Base-by-base conservation (phyloP, 2,797 vertebrate species). In the Chlorospingus flavigularis region DNA sequence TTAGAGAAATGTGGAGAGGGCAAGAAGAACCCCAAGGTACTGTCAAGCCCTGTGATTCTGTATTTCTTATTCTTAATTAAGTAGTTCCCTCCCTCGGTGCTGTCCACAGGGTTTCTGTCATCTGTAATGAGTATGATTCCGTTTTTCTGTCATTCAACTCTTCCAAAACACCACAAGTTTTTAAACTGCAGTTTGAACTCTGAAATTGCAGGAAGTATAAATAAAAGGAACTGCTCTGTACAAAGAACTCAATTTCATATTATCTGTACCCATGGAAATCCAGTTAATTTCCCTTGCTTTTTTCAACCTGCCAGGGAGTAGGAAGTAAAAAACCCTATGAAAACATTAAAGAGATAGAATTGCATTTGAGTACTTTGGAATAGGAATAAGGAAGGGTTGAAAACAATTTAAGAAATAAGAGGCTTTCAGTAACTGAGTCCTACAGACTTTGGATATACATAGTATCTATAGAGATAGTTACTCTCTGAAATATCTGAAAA, bases 31-130 rank as follows among this genome's bases (percentile, higher is more conserved):
- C 66, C 57, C 1, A 4, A 82, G 53, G 78, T 82, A 42, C 45
- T 86, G 84, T 67, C 78, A 94, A 87, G 72, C 72, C 39, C 87
- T 47, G 45, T 89, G 85, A 86, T 67, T 83, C 72, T 79, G 63
- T 45, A 60, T 83, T 91, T 92, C 75, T 77, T 83, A 57, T 74
- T 63, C 43, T 74, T 89, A 89, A 89, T 95, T 92, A 92, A 91
- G 83, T 21, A 62, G 50, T 35, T 94, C 23, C 51, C 85, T 92
- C 73, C 50, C 61, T 77, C 4, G 8, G 78, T 74, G 78, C 51
- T 58, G 47, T 83, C 91, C 77, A 57, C 45, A 75, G 72, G 68
- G 58, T 47, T 92, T 84, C 62, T 92, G 72, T 82, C 26, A 11
- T 40, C 67, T 79, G 5, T 63, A 85, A 80, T n/a, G 70, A 92